Evolutionary conservation across 2,113 vertebrate genomes (phyloP), one percentile per base, ranked within the genome.

Genomic region (Noturus placidus): DNA sequence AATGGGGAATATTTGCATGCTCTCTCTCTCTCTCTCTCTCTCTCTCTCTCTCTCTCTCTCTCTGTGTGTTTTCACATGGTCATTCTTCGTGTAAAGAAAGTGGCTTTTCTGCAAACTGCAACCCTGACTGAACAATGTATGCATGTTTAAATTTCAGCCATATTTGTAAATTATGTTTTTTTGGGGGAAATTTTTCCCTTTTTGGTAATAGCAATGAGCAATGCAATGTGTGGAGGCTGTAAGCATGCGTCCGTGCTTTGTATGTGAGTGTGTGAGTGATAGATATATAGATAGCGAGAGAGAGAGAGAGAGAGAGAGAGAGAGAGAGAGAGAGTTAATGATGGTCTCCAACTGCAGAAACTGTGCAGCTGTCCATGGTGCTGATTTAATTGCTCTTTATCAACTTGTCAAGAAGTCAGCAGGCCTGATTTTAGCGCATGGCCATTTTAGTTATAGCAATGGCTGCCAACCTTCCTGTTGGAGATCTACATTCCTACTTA

Each of bases 321-420:
- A 77, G 74, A n/a, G 46, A 77, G 74, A 78, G 78, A 57, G 54
- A 57, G 30, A 22, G 54, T 6, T 61, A 35, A 46, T 22, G 6
- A 82, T 27, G 79, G 30, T 59, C 33, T 42, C 56, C 33, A 42
- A 4, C 56, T 42, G 65, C 52, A 85, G 69, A 25, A 76, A 78
- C 33, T 84, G 69, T 74, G 82, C 67, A 82, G 77, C 89, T 91
- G 90, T 90, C 90, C 89, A 69, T 88, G 89, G 83, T 92, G 52
- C 85, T 87, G 87, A 82, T 78, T 78, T 33, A 88, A 86, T 35
- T 50, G 59, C 78, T 65, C 20, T 84, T 54, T 54, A 67, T 22
- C 59, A 86, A 86, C 85, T 86, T 79, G 74, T 63, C 72, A 65
- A 65, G 56, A 30, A 86, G 33, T 61, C 79, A 82, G 79, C 79